phyloP scores from a whole-genome alignment of 2,888 invertebrate species.

The Xestia ashworthii region DNA sequence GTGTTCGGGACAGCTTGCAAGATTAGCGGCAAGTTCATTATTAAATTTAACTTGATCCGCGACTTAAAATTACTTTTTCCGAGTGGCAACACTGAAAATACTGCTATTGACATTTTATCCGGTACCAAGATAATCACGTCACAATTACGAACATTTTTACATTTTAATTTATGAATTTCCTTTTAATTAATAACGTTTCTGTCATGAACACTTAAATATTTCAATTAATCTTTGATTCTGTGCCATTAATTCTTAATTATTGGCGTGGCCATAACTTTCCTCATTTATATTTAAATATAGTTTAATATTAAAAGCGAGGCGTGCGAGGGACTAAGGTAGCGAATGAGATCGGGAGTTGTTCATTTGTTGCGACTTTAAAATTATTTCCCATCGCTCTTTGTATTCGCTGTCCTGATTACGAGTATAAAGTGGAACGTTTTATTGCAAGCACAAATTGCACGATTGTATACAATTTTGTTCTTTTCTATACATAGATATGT shows the following conservation, averaged over 20 bases:
- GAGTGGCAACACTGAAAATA: conserved; percentile 27
- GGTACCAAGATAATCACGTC: conserved; percentile 45
- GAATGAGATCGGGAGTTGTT: conserved; percentile 25
- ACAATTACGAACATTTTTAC: conserved; percentile 23
- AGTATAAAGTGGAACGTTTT: conserved; percentile 15
- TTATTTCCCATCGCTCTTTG: conserved; percentile 34
- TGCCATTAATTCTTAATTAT: conserved; percentile 49
- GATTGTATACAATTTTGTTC: conserved; percentile 5
- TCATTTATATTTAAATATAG: conserved; percentile 57
- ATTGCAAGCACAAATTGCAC: conserved; percentile 8
- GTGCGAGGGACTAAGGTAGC: conserved; percentile 30
- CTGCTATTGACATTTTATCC: conserved; percentile 67
- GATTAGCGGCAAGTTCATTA: conserved; percentile 72
- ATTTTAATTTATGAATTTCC: conserved; percentile 35
- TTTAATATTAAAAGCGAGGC: conserved; percentile 34
- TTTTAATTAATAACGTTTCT: conserved; percentile 37
- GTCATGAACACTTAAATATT: conserved; percentile 36
- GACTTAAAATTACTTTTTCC: conserved; percentile 63
- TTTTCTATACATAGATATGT: too few species aligned
- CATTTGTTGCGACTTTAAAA: conserved; percentile 40
- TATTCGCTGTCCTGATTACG: conserved; percentile 29
- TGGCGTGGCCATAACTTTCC: conserved; percentile 41
- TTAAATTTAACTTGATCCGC: conserved; percentile 77
- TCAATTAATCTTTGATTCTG: conserved; percentile 44
- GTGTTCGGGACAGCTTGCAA: conserved; percentile 72